Percentiles rank a stretch among this genome's conserved stretches.
phyloP scores from a whole-genome alignment of 2,113 vertebrate genomes.

The Ascaphus truei region DNA sequence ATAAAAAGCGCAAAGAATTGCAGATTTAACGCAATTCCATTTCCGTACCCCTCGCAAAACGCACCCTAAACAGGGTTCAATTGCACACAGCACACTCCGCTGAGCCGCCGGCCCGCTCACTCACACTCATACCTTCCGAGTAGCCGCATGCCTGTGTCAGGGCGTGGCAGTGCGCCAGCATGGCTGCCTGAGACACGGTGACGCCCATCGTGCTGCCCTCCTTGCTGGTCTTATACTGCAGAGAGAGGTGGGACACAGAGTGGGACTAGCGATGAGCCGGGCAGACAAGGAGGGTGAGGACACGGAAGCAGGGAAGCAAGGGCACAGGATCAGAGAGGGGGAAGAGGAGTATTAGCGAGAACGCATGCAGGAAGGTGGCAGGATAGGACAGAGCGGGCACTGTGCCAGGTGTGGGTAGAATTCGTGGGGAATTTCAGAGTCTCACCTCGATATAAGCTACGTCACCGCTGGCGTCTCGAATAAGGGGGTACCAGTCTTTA shows the following conservation, averaged over 20 bases:
- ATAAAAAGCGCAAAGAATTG: too few relatives aligned
- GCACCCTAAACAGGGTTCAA: too few relatives aligned
- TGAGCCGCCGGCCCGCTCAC: too few relatives aligned
- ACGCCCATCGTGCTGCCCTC: slow-evolving; percentile 94
- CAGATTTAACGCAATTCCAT: too few relatives aligned
- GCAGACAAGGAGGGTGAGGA: not conserved
- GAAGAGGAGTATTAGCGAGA: too few relatives aligned
- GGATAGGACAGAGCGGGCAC: too few relatives aligned
- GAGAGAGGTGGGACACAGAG: slow-evolving; percentile 7
- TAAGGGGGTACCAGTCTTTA: slow-evolving; percentile 83
- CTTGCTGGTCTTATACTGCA: slow-evolving; percentile 93
- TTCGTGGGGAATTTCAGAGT: not conserved
- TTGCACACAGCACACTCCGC: too few relatives aligned
- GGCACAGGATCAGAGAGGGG: not conserved
- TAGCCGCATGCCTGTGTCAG: slow-evolving; percentile 92
- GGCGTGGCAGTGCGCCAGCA: slow-evolving; percentile 85
- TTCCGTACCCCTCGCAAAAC: too few relatives aligned
- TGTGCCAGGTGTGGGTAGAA: not conserved
- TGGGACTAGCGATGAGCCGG: too few relatives aligned
- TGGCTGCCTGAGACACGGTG: slow-evolving; percentile 79
- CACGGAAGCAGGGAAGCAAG: not conserved
- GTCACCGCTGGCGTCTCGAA: slow-evolving; percentile 70
- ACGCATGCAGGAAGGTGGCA: too few relatives aligned
- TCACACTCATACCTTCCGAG: slow-evolving; percentile 80
- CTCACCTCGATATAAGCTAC: slow-evolving; percentile 89